phyloP scores from a whole-genome alignment of 2,888 invertebrate genomes.

The Drosophila colorata region DNA sequence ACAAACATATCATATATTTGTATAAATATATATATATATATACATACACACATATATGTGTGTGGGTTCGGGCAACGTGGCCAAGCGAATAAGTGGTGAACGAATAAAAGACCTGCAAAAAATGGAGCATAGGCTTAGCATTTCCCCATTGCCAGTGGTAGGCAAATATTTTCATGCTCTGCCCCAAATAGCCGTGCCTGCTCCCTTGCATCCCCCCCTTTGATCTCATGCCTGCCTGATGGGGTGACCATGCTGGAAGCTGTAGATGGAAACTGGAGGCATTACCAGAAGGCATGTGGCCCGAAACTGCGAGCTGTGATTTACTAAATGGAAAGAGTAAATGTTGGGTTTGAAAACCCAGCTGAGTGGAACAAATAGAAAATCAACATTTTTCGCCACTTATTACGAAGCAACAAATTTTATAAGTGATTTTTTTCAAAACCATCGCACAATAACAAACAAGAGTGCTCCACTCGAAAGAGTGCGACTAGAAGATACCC shows the following conservation, averaged over 20 bases:
- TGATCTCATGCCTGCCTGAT: neutral
- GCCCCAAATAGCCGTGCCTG: neutral
- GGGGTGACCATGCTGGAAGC: neutral
- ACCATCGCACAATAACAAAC: neutral
- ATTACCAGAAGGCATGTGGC: conserved; percentile 1
- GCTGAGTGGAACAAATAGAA: conserved; percentile 60
- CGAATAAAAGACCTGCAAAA: conserved; percentile 3
- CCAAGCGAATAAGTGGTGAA: conserved; percentile 13
- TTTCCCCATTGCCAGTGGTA: conserved; percentile 3
- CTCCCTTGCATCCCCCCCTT: too few species aligned
- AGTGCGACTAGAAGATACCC: neutral
- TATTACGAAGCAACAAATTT: conserved; percentile 25
- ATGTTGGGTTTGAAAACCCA: conserved; percentile 42
- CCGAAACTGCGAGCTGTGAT: conserved; percentile 6
- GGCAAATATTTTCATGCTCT: conserved; percentile 7
- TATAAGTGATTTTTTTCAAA: conserved; percentile 4
- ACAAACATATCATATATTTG: neutral
- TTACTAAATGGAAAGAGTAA: conserved; percentile 28
- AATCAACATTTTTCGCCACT: conserved; percentile 56
- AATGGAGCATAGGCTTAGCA: conserved; percentile 10
- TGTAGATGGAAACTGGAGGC: neutral
- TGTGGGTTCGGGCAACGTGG: neutral
- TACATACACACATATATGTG: neutral
- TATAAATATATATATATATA: neutral
- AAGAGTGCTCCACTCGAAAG: neutral